Conservation (phyloP, 2,888 invertebrate genomes). For the Luperina testacea region DNA sequence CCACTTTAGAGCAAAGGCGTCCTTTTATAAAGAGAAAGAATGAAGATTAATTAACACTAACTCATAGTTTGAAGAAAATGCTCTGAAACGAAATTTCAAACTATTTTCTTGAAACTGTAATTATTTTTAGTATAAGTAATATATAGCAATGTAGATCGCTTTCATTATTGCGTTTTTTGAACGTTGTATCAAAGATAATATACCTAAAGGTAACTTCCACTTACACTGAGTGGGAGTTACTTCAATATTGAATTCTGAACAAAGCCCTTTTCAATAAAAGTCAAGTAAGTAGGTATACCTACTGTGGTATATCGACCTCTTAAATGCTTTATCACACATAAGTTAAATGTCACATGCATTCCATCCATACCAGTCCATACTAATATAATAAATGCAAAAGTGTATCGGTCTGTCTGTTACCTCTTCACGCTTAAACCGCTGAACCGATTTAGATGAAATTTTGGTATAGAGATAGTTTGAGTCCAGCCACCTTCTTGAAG, state of each 20-base stretch:
- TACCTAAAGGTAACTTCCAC: neutral
- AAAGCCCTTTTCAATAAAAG: neutral
- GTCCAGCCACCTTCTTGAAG: neutral
- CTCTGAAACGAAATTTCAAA: neutral
- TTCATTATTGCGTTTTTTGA: neutral
- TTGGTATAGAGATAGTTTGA: no score
- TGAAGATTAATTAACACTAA: neutral
- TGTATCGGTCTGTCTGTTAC: no score
- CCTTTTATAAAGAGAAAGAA: neutral
- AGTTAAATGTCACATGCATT: neutral
- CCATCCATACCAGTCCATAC: neutral
- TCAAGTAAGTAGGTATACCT: neutral
- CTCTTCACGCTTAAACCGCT: no score
- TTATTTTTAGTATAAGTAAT: neutral
- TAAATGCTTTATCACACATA: neutral
- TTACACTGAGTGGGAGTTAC: neutral
- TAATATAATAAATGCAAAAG: no score
- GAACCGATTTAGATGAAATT: no score
- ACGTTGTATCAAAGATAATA: neutral
- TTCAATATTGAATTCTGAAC: neutral
- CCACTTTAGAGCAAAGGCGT: neutral
- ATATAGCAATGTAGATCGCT: no score
- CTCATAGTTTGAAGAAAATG: neutral
- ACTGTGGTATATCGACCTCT: neutral
- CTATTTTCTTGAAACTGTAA: neutral